Conservation (phyloP, 2,113 vertebrate genomes). For the Craseonycteris thonglongyai region DNA sequence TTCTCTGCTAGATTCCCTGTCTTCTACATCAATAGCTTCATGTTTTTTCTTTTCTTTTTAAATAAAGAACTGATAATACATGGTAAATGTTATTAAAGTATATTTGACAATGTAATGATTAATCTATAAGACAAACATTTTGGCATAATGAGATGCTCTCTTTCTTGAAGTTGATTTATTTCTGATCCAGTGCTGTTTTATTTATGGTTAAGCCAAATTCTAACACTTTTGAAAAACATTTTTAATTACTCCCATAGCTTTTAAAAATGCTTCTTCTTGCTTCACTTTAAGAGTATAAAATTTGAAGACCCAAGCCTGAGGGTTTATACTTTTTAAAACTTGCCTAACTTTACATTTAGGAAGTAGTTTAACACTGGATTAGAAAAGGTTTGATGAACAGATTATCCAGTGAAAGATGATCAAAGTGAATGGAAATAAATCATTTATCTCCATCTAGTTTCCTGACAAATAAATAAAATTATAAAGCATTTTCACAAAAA, state of each 20-base stretch:
- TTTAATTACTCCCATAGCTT: background rate
- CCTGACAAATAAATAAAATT: background rate
- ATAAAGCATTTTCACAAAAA: background rate
- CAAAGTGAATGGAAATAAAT: background rate
- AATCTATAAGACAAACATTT: background rate
- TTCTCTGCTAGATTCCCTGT: background rate
- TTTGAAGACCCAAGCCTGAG: background rate
- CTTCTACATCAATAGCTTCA: background rate
- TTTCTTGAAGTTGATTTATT: background rate
- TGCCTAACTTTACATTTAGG: background rate
- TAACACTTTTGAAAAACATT: background rate
- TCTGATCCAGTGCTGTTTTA: background rate
- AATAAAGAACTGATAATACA: background rate
- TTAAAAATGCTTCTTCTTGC: background rate
- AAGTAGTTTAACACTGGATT: background rate
- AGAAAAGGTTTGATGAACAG: background rate
- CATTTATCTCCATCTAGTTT: background rate
- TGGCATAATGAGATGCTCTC: background rate
- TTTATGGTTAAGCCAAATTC: background rate
- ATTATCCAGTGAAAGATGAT: background rate
- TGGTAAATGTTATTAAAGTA: background rate
- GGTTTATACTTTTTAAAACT: background rate
- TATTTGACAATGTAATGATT: background rate
- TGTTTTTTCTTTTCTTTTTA: constrained; percentile 20
- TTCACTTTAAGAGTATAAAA: background rate